Base-by-base conservation (phyloP, 2,888 invertebrate genomes). In the Physocephala rufipes region DNA sequence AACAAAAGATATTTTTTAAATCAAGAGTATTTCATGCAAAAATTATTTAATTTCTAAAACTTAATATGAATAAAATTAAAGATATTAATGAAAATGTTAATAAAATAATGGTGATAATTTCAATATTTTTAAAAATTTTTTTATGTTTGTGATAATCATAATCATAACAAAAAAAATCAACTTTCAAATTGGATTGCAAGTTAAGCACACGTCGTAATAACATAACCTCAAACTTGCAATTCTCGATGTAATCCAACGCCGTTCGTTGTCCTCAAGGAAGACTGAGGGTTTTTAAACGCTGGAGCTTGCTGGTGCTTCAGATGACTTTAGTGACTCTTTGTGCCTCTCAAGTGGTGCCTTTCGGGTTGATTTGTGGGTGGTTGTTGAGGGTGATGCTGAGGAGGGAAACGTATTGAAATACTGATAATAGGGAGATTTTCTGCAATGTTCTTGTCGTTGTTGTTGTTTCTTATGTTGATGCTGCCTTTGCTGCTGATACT, bases 151-250 rank as follows among this genome's bases (percentile, higher is more conserved):
- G n/a, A n/a, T n/a, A n/a, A n/a, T n/a, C n/a, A n/a, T n/a, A n/a
- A n/a, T n/a, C n/a, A 2, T 26, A 63, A 24, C 47, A n/a, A 36
- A 28, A 36, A 63, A 47, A 26, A 63, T 47, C 45, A 47, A n/a
- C n/a, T n/a, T n/a, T n/a, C 63, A 63, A 63, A 47, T 63, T 45
- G 63, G 47, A 63, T 45, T 19, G 45, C n/a, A n/a, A n/a, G n/a
- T n/a, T 36, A 36, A 63, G 63, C 36, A 16, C n/a, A 16, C n/a
- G n/a, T n/a, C n/a, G n/a, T n/a, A n/a, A n/a, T n/a, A 53, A 28
- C 51, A 53, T 55, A 66, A 66, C 66, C 66, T 66, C 66, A 66
- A 36, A 66, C 66, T 53, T 51, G 21, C 66, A 53, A 21, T n/a
- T n/a, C 53, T 53, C 66, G 36, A 53, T 36, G 30, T 21, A 51